These are phyloP conservation scores for Scaptomyza tumidula DNA, from an alignment of 2,888 invertebrate species.

Conservation along the genomic window DNA sequence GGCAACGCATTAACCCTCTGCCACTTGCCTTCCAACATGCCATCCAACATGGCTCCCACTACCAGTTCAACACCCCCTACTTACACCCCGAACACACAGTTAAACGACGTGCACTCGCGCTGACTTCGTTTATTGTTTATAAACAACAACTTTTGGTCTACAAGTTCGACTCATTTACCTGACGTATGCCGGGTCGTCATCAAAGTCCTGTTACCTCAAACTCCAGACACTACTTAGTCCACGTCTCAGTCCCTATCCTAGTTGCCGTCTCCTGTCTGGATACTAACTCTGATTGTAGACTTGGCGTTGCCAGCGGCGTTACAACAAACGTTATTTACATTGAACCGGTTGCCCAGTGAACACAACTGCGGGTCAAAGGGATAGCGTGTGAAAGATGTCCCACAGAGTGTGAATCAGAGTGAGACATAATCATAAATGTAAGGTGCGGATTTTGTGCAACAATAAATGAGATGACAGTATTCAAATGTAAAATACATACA, in stretches of 20 bases:
- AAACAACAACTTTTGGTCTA: conserved; percentile 71
- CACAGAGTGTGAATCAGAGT: conserved; percentile 35
- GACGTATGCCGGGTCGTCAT: conserved; percentile 69
- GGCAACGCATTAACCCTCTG: conserved; percentile 48
- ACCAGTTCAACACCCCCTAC: background rate
- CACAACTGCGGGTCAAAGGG: conserved; percentile 53
- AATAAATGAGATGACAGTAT: background rate
- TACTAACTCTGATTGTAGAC: conserved; percentile 35
- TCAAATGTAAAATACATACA: background rate
- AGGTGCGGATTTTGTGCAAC: conserved; percentile 4
- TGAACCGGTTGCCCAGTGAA: conserved; percentile 72
- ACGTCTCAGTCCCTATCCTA: conserved; percentile 17
- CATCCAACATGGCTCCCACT: background rate
- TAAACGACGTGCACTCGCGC: conserved; percentile 34
- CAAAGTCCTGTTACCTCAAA: conserved; percentile 32
- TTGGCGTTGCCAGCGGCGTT: conserved; percentile 63
- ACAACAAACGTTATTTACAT: conserved; percentile 66
- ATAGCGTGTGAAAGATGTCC: conserved; percentile 20
- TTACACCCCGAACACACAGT: conserved; percentile 11
- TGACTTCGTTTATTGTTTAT: conserved; percentile 79
- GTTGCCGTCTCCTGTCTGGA: conserved; percentile 32
- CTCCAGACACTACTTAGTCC: conserved; percentile 12
- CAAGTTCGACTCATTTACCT: conserved; percentile 49
- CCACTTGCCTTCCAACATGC: background rate
- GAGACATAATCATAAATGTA: conserved; percentile 21